phyloP scores from a whole-genome alignment of 2,797 vertebrate species.

The Gymnothorax javanicus region DNA sequence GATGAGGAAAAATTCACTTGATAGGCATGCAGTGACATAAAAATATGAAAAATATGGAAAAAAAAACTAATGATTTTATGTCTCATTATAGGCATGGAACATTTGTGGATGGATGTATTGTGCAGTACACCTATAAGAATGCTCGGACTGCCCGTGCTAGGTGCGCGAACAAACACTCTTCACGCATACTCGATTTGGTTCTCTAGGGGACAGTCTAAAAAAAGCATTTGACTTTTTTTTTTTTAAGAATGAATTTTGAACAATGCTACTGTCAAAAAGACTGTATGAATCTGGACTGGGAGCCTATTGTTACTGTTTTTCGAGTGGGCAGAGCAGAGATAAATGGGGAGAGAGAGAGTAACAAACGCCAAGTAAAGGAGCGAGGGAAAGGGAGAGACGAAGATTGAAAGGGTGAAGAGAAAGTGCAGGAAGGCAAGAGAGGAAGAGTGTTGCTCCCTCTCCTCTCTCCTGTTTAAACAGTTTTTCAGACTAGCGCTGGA shows the following conservation, averaged over 20 bases:
- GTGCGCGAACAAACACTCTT: not conserved
- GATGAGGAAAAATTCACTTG: too few relatives aligned
- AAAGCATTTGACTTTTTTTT: not conserved
- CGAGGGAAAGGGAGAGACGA: not conserved
- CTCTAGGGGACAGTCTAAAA: not conserved
- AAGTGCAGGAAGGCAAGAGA: not conserved
- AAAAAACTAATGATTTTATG: too few relatives aligned
- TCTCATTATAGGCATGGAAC: too few relatives aligned
- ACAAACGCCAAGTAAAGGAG: not conserved
- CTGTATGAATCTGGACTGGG: not conserved
- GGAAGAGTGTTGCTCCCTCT: not conserved
- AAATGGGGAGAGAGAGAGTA: not conserved
- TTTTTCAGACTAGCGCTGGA: not conserved
- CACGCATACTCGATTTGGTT: not conserved
- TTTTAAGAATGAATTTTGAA: not conserved
- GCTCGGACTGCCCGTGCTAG: not conserved
- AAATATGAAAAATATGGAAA: too few relatives aligned
- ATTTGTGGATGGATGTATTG: too few relatives aligned
- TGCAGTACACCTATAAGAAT: too few relatives aligned
- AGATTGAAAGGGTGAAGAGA: not conserved
- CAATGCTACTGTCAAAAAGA: not conserved
- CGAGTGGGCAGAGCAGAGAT: not conserved
- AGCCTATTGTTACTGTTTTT: not conserved
- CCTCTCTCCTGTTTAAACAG: not conserved
- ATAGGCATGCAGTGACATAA: too few relatives aligned